A percentile compares a stretch with the other conserved stretches of the same genome.
phyloP scores from a whole-genome alignment of 2,113 vertebrate species.

The Hucho hucho region DNA sequence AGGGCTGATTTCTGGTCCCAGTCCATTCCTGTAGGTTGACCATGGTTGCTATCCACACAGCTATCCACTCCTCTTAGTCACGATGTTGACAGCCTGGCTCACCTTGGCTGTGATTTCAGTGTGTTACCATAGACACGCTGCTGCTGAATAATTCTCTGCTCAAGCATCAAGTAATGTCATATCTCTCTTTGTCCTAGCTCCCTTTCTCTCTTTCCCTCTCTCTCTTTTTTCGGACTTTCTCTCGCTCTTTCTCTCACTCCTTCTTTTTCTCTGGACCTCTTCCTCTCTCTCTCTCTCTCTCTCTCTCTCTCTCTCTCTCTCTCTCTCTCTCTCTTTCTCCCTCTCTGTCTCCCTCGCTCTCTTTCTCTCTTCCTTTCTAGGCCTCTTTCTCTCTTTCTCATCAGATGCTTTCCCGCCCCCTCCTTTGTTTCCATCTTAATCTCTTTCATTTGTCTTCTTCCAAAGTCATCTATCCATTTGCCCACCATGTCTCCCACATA shows the following conservation, averaged over 20 bases:
- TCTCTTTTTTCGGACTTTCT: background rate
- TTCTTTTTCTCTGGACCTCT: constrained; percentile 18
- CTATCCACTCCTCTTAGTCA: constrained; percentile 13
- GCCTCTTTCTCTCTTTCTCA: background rate
- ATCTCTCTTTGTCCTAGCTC: background rate
- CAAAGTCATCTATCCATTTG: too few species aligned
- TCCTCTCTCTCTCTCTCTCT: constrained; percentile 16
- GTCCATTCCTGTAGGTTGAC: too few species aligned
- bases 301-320: background rate
- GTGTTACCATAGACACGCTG: constrained; percentile 58
- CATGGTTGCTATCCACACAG: background rate
- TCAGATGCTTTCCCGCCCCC: too few species aligned
- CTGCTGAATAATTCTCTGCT: constrained; percentile 29
- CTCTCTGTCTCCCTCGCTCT: constrained; percentile 11
- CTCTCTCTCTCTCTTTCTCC: background rate
- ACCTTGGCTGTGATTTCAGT: constrained; percentile 30
- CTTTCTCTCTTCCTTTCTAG: background rate
- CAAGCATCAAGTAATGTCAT: constrained; percentile 3
- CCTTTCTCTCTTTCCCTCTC: background rate
- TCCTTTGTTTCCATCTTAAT: constrained; percentile 8
- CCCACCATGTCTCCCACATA: too few species aligned
- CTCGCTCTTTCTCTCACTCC: background rate
- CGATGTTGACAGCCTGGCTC: constrained; percentile 30
- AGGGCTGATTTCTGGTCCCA: too few species aligned
- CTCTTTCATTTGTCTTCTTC: too few species aligned